These are phyloP conservation scores for Papilio machaon DNA, from an alignment of 1,140 invertebrate genomes.

Conservation along the genomic window DNA sequence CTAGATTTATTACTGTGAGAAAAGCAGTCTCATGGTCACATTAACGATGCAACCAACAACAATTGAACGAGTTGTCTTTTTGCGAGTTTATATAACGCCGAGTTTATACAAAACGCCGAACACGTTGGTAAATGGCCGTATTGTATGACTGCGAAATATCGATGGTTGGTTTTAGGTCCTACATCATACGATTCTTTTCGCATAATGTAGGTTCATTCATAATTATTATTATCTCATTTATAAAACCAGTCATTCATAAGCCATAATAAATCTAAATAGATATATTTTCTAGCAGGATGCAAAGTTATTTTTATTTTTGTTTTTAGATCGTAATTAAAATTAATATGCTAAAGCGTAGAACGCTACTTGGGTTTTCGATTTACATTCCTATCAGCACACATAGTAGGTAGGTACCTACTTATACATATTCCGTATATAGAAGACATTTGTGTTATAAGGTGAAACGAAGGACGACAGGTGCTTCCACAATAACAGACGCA, in stretches of 20 bases:
- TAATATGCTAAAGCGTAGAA: neutral
- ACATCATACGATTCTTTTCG: neutral
- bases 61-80: too few species aligned
- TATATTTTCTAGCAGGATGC: neutral
- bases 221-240: neutral
- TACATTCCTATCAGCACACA: conserved; percentile 13
- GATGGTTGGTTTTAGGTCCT: too few species aligned
- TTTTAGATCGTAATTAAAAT: neutral
- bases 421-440: neutral
- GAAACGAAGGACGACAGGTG: conserved; percentile 25
- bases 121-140: too few species aligned
- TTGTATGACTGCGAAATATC: too few species aligned
- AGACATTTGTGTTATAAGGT: neutral
- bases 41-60: too few species aligned
- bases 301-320: neutral
- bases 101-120: too few species aligned
- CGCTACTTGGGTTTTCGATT: neutral
- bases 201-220: neutral
- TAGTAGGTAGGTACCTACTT: neutral
- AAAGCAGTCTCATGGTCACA: too few species aligned
- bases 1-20: too few species aligned
- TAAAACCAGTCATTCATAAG: neutral
- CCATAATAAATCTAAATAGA: neutral
- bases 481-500: conserved; percentile 1
- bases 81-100: too few species aligned